Evolutionary conservation across 2,888 invertebrate species (phyloP).

Genomic region (Mesorhabditis belari): DNA sequence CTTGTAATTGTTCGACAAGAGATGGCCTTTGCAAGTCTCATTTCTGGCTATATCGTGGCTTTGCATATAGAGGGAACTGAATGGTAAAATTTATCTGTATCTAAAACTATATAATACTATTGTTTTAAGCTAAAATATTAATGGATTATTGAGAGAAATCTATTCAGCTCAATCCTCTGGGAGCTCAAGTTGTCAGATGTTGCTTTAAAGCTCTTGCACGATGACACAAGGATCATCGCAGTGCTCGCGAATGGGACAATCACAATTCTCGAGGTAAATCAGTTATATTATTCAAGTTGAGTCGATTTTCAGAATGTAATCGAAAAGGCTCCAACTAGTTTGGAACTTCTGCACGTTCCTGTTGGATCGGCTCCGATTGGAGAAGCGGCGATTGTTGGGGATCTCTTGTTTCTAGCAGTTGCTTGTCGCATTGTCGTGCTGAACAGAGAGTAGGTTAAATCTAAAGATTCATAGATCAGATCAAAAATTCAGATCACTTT

Average conservation of each 20-base stretch:
- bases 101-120: neutral
- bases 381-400: conserved; percentile 53
- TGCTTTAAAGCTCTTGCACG: conserved; percentile 55
- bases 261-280: conserved; percentile 57
- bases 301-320: conserved; percentile 35
- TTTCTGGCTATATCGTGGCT: conserved; percentile 56
- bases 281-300: neutral
- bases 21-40: conserved; percentile 56
- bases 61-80: conserved; percentile 43
- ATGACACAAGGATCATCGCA: conserved; percentile 55
- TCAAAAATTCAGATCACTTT: conserved; percentile 24
- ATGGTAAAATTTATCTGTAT: conserved; percentile 5
- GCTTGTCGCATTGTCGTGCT: conserved; percentile 58
- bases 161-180: conserved; percentile 53
- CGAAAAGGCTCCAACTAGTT: conserved; percentile 40
- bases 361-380: conserved; percentile 58
- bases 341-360: conserved; percentile 58
- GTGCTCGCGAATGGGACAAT: conserved; percentile 59
- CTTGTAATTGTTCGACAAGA: conserved; percentile 53
- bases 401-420: conserved; percentile 57
- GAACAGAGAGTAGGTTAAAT: conserved; percentile 54
- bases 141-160: no score
- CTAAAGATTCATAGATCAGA: neutral
- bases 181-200: conserved; percentile 57
- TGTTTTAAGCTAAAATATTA: no score